Evolutionary conservation across 2,113 vertebrate genomes (phyloP).

Genomic region (Tretioscincus oriximinensis): DNA sequence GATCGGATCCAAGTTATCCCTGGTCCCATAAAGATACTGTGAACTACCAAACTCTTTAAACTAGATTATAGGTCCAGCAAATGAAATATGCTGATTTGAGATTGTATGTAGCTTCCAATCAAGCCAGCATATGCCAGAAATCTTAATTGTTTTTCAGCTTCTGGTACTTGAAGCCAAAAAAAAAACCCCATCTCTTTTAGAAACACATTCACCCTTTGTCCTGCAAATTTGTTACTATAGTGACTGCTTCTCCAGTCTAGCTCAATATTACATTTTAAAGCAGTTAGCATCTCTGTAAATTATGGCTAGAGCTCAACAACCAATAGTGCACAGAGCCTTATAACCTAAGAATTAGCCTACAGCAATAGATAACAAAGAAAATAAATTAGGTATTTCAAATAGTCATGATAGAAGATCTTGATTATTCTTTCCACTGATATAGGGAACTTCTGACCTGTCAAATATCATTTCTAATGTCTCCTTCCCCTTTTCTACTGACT

Average conservation of each 20-base stretch:
- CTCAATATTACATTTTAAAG: constrained; percentile 7
- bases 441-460: no score
- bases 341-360: neutral
- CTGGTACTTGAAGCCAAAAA: neutral
- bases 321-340: neutral
- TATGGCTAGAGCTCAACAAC: neutral
- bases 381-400: constrained; percentile 1
- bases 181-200: neutral
- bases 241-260: neutral
- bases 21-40: no score
- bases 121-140: neutral
- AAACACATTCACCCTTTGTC: constrained; percentile 9
- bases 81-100: neutral
- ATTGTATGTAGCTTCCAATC: constrained; percentile 10
- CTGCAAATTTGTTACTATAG: constrained; percentile 5
- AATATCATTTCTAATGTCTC: no score
- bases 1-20: no score
- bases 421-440: neutral
- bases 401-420: neutral
- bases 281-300: neutral
- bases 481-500: neutral
- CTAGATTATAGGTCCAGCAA: neutral
- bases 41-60: no score
- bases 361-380: constrained; percentile 16
- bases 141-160: neutral